Evolutionary conservation across 2,113 vertebrate genomes (phyloP).

Genomic region (Coregonus clupeaformis): DNA sequence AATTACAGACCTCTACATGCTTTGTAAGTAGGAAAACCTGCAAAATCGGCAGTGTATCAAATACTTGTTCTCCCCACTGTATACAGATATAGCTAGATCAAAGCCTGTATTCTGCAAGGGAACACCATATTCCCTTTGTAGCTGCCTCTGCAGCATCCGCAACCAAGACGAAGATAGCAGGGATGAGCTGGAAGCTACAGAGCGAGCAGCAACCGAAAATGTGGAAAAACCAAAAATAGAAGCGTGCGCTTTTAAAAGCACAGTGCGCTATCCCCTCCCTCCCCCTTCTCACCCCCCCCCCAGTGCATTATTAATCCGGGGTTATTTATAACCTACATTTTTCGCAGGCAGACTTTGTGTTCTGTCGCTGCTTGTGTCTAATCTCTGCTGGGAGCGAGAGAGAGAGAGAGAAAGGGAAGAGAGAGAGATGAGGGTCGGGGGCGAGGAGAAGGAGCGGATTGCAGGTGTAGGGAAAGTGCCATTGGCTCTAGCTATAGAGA

Average conservation of each 20-base stretch:
- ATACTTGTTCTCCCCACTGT: too few species aligned
- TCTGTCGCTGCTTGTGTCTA: slow-evolving; percentile 46
- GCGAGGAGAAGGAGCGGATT: neutral
- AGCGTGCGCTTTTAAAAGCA: slow-evolving; percentile 44
- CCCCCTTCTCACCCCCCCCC: too few species aligned
- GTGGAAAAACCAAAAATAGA: slow-evolving; percentile 47
- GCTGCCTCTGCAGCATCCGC: too few species aligned
- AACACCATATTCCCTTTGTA: too few species aligned
- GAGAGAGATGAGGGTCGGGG: neutral
- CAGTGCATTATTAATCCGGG: slow-evolving; percentile 58
- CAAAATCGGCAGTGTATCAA: too few species aligned
- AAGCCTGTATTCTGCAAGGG: too few species aligned
- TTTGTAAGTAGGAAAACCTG: too few species aligned
- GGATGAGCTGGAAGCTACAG: slow-evolving; percentile 24
- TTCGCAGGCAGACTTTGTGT: slow-evolving; percentile 45
- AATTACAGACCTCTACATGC: too few species aligned
- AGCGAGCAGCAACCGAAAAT: slow-evolving; percentile 33
- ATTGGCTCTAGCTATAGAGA: neutral
- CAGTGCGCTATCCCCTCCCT: slow-evolving; percentile 6
- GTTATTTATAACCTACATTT: slow-evolving; percentile 56
- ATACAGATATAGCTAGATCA: too few species aligned
- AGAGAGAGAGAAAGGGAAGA: slow-evolving; percentile 9
- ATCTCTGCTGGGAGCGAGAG: slow-evolving; percentile 40
- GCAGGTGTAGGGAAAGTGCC: neutral
- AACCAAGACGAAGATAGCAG: neutral